Evolutionary conservation across 1,140 invertebrate species (phyloP).

Genomic region (Physella acuta): DNA sequence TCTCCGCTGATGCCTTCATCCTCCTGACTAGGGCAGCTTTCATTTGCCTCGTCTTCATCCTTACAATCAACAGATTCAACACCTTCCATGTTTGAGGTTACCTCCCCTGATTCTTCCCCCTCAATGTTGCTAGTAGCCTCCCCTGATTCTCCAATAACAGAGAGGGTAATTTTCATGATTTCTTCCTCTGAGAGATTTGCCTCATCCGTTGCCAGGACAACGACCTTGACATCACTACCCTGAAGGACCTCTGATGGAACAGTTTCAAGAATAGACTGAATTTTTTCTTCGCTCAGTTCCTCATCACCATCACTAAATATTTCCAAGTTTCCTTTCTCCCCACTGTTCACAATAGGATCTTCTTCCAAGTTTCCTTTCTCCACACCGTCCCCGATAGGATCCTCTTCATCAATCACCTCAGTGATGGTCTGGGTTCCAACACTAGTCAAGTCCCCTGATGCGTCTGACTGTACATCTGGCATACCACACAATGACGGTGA

Average conservation of each 20-base stretch:
- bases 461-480: too few relatives aligned
- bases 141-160: slow-evolving; percentile 28
- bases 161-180: slow-evolving; percentile 35
- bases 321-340: too few relatives aligned
- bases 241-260: slow-evolving; percentile 26
- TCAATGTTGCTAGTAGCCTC: too few relatives aligned
- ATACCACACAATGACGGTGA: too few relatives aligned
- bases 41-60: background rate
- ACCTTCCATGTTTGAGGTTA: background rate
- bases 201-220: slow-evolving; percentile 40
- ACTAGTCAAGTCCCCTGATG: background rate
- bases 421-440: background rate
- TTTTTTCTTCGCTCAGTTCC: slow-evolving; percentile 17
- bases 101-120: too few relatives aligned
- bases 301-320: too few relatives aligned
- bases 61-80: background rate
- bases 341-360: too few relatives aligned
- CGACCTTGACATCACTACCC: slow-evolving; percentile 36
- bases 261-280: slow-evolving; percentile 25
- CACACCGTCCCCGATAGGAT: background rate
- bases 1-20: background rate
- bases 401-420: background rate
- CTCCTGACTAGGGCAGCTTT: background rate
- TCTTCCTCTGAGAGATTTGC: slow-evolving; percentile 45
- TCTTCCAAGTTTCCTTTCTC: background rate